Conservation (phyloP, 2,113 vertebrate species). For the Melozone crissalis region DNA sequence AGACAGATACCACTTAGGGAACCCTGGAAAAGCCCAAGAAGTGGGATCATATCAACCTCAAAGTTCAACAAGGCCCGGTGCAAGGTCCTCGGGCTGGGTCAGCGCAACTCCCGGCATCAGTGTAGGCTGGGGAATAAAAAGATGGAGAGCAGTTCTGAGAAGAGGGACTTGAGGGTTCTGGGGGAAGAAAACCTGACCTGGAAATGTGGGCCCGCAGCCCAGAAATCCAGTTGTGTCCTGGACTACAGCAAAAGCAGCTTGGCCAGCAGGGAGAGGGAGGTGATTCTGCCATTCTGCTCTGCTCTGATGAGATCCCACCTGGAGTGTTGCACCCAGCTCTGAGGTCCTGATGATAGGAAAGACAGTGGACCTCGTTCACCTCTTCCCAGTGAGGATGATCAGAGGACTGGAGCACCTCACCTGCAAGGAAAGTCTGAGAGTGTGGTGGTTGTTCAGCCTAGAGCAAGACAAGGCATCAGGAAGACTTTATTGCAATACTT, state of each 20-base stretch:
- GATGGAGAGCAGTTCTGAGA: background rate
- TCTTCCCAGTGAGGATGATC: background rate
- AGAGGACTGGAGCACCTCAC: background rate
- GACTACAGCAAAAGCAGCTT: background rate
- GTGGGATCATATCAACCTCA: background rate
- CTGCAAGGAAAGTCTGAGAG: background rate
- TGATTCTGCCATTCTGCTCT: background rate
- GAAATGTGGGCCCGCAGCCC: background rate
- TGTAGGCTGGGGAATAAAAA: background rate
- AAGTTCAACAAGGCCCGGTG: background rate
- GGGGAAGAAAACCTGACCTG: background rate
- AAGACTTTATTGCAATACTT: background rate
- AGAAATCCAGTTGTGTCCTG: background rate
- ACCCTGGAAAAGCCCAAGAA: background rate
- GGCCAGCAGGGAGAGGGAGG: background rate
- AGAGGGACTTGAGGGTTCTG: background rate
- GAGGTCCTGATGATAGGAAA: background rate
- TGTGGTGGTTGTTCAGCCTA: background rate
- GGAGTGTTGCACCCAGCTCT: background rate
- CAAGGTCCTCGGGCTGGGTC: background rate
- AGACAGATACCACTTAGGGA: background rate
- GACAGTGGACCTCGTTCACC: background rate
- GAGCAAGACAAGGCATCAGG: background rate
- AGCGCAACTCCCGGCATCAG: rapidly evolving
- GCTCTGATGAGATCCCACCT: background rate